Evolutionary conservation across 2,888 invertebrate genomes (phyloP).

Genomic region (Argyresthia albistria): DNA sequence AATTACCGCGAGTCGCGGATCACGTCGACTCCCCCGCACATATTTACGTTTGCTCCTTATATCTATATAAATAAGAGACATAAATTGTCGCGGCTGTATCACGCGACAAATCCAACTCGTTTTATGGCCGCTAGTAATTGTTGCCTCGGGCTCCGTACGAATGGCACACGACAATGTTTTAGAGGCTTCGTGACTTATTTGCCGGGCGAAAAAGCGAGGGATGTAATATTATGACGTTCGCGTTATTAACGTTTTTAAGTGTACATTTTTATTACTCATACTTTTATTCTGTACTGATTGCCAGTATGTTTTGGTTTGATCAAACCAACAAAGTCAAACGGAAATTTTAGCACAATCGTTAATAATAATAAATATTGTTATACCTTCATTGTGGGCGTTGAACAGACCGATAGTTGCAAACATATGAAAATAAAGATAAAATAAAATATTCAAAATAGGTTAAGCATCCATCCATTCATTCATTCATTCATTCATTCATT

Average conservation of each 20-base stretch:
- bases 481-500: too few relatives aligned
- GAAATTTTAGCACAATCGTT: too few relatives aligned
- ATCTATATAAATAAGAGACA: neutral
- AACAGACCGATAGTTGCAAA: too few relatives aligned
- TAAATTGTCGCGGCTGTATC: neutral
- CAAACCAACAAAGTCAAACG: too few relatives aligned
- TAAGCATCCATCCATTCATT: too few relatives aligned
- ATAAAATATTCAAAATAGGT: too few relatives aligned
- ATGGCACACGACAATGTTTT: slow-evolving; percentile 19
- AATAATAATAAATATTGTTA: too few relatives aligned
- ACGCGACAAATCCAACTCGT: slow-evolving; percentile 39
- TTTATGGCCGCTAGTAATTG: slow-evolving; percentile 35
- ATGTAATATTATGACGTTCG: neutral
- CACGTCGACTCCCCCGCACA: slow-evolving; percentile 51
- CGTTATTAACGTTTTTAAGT: neutral
- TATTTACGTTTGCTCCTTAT: slow-evolving; percentile 30
- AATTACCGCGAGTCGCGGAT: slow-evolving; percentile 61
- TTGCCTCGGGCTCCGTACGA: slow-evolving; percentile 28
- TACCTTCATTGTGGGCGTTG: too few relatives aligned
- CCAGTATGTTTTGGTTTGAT: too few relatives aligned
- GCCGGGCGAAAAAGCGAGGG: neutral
- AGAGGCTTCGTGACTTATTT: slow-evolving; percentile 17
- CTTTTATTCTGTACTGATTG: too few relatives aligned
- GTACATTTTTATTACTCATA: too few relatives aligned
- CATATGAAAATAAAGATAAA: too few relatives aligned